Base-by-base conservation (phyloP, 2,113 vertebrate genomes). In the Grammomys surdaster region DNA sequence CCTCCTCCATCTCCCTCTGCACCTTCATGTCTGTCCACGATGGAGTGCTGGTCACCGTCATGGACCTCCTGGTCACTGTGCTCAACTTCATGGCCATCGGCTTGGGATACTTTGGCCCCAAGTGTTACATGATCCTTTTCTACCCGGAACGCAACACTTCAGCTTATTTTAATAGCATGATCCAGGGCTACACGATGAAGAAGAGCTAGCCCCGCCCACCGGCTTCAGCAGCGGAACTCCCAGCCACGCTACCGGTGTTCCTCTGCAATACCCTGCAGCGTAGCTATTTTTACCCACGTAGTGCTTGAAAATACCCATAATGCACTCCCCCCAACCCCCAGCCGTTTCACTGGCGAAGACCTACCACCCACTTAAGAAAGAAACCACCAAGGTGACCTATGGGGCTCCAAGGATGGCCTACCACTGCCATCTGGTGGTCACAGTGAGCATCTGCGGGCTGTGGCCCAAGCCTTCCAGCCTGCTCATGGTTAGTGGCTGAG, bases 1-100 rank as follows among this genome's bases (percentile, higher is more conserved):
- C 98, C 93, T 99, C 99, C 86, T 99, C 99, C 97, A 95, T 99
- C 69, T 98, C 97, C 85, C 98, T 99, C 93, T 99, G 99, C 95
- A 99, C 99, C 31, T 73, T 99, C 94, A 98, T 98, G 98, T 97
- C 98, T 8, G 95, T 99, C 88, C 98, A 98, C 84, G 96, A 98
- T 10, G 98, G 98, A 0, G 96, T 98, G 4, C 97, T 95, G 85
- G 96, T 98, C 84, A 97, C 82, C 72, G 40, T 87, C 73, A 63
- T 96, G 9, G 96, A 97, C 56, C 33, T 94, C 14, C 3, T 54
- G 6, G 86, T 97, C 24, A 94, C 96, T 0, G 93, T 98, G 84
- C 22, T 92, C 72, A 98, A 98, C 94, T 95, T 98, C n/a, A 46
- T 98, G 88, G 89, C 95, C 56, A 72, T 98, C 80, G 95, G 89